A percentile compares a stretch with the other conserved stretches of the same genome.
These are phyloP conservation scores for Dipodomys merriami DNA, from an alignment of 2,113 vertebrate species.

Conservation along the genomic window DNA sequence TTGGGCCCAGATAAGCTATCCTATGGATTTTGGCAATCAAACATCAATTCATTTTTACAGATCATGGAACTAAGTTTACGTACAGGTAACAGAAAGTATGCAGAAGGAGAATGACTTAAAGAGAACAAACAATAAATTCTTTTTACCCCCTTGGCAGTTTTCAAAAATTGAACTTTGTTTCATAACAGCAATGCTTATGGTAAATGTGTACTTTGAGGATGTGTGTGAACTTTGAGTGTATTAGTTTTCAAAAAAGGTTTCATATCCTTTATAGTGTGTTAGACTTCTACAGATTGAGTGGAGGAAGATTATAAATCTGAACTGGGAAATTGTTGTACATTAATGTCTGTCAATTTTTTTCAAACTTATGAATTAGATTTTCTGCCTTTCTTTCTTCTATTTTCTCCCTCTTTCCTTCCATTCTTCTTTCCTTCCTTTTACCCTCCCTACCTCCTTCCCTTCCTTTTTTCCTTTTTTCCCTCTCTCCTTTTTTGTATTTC, in stretches of 20 bases:
- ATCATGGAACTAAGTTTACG: conserved; percentile 48
- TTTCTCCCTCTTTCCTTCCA: accelerated
- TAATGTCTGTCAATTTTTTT: conserved; percentile 23
- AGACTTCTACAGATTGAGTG: conserved; percentile 34
- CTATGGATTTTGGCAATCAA: not conserved
- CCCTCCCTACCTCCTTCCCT: not conserved
- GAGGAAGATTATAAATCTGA: conserved; percentile 53
- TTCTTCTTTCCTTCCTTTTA: too few relatives aligned
- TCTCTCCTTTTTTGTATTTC: accelerated
- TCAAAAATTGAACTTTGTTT: conserved; percentile 3
- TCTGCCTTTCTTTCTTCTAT: not conserved
- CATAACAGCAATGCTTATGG: not conserved
- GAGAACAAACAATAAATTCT: not conserved
- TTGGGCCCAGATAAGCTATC: conserved; percentile 15
- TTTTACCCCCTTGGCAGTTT: not conserved
- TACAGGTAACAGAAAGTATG: not conserved
- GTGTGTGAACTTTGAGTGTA: not conserved
- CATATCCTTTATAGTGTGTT: conserved; percentile 55
- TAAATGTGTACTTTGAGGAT: not conserved
- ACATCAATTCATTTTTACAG: conserved; percentile 5
- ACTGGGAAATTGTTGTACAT: conserved; percentile 40
- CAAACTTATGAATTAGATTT: conserved; percentile 25
- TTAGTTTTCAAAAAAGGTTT: conserved; percentile 5
- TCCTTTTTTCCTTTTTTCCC: not conserved
- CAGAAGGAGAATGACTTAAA: conserved; percentile 53